A percentile compares a stretch with the other conserved stretches of the same genome.
Conservation (phyloP, 2,113 vertebrate species). For the Pheucticus melanocephalus region DNA sequence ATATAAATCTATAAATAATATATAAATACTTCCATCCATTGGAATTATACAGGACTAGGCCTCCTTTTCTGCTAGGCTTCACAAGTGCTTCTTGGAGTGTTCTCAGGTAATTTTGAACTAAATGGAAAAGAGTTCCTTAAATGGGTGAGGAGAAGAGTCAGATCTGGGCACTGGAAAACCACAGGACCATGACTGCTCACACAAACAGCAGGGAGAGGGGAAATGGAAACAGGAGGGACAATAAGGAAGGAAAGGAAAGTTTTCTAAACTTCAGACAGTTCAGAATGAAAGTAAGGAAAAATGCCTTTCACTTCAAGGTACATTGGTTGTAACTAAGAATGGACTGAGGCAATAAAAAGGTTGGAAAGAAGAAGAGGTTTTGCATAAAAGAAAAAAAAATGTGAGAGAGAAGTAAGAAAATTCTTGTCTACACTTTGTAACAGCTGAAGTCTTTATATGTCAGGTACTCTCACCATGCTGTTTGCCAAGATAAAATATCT, state of each 20-base stretch:
- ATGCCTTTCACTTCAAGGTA: accelerated
- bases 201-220: accelerated
- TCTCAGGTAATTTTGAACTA: not conserved
- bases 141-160: not conserved
- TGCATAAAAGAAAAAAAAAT: not conserved
- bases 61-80: not conserved
- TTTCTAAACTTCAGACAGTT: not conserved
- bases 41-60: not conserved
- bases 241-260: not conserved
- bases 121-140: not conserved
- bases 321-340: not conserved
- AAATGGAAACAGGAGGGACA: not conserved
- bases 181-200: not conserved
- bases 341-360: not conserved
- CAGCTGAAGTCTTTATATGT: not conserved
- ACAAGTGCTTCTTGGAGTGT: not conserved
- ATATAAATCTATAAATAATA: not conserved
- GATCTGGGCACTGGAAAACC: not conserved
- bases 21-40: not conserved
- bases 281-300: not conserved
- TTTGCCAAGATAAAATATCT: not conserved
- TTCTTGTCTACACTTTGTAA: not conserved
- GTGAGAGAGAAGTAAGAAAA: not conserved
- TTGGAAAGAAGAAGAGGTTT: not conserved
- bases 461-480: not conserved